phyloP scores from a whole-genome alignment of 2,888 invertebrate species.

The Chesias legatella region DNA sequence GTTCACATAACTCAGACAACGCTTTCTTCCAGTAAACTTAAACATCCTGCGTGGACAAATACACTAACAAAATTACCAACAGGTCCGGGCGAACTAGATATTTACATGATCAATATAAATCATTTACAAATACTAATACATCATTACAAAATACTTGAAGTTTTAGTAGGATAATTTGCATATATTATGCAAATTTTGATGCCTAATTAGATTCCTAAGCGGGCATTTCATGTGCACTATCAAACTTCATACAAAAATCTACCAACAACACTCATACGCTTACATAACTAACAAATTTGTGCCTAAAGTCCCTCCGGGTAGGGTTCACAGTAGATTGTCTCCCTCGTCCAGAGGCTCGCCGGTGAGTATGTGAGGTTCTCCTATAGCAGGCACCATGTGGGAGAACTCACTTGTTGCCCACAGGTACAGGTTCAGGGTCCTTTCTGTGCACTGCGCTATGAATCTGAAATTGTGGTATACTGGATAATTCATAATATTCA shows the following conservation, averaged over 20 bases:
- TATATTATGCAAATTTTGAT: no score
- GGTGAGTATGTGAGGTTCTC: slow-evolving; percentile 65
- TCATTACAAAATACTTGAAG: no score
- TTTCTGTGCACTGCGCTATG: slow-evolving; percentile 95
- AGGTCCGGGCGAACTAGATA: no score
- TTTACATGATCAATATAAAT: slow-evolving; percentile 2
- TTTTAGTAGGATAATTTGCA: no score
- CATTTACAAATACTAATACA: no score
- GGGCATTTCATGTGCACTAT: slow-evolving; percentile 2
- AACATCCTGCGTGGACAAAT: no score
- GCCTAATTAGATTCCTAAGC: slow-evolving; percentile 18
- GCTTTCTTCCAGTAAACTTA: no score
- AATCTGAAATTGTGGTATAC: slow-evolving; percentile 86
- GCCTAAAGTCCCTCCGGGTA: slow-evolving; percentile 1
- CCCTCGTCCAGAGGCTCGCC: slow-evolving; percentile 61
- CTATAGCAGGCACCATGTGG: slow-evolving; percentile 84
- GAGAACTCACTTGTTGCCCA: slow-evolving; percentile 90
- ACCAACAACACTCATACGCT: slow-evolving; percentile 5
- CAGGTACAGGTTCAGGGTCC: slow-evolving; percentile 91
- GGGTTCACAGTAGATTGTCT: slow-evolving; percentile 52
- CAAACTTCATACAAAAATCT: no score
- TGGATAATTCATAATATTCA: no score
- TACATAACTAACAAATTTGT: slow-evolving; percentile 9
- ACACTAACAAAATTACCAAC: no score
- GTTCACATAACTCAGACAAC: no score